These are phyloP conservation scores for Brachynemurus nebulosus DNA, from an alignment of 2,888 invertebrate genomes.

Conservation along the genomic window DNA sequence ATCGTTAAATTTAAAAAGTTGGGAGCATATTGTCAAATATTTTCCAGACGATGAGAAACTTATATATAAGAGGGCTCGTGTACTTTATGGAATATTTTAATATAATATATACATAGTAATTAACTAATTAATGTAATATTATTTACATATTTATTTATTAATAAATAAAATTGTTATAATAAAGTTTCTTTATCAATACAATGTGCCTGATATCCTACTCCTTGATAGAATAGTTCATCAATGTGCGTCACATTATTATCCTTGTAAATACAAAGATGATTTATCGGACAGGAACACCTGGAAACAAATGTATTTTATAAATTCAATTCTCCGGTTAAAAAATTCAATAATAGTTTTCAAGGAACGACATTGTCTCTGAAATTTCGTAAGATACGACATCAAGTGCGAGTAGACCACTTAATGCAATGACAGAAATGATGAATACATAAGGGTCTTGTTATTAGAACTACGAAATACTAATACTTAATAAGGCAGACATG, in stretches of 20 bases:
- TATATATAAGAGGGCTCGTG: neutral
- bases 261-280: conserved; percentile 42
- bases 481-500: too few relatives aligned
- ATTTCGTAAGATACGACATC: too few relatives aligned
- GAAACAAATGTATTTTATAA: neutral
- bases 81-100: neutral
- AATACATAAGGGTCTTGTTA: too few relatives aligned
- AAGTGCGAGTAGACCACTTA: too few relatives aligned
- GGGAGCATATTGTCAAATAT: too few relatives aligned
- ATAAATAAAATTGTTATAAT: conserved; percentile 1
- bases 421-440: too few relatives aligned
- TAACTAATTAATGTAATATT: neutral
- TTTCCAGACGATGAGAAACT: too few relatives aligned
- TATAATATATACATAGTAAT: neutral
- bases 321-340: neutral
- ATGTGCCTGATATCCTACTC: conserved; percentile 40
- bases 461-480: too few relatives aligned
- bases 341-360: too few relatives aligned
- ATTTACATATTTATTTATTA: neutral
- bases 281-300: conserved; percentile 44
- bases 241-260: conserved; percentile 30
- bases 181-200: conserved; percentile 30
- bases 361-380: too few relatives aligned
- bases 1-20: too few relatives aligned
- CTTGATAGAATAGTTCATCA: conserved; percentile 41